These are phyloP conservation scores for Neodon shergylaensis DNA, from an alignment of 2,113 vertebrate genomes.

Conservation along the genomic window DNA sequence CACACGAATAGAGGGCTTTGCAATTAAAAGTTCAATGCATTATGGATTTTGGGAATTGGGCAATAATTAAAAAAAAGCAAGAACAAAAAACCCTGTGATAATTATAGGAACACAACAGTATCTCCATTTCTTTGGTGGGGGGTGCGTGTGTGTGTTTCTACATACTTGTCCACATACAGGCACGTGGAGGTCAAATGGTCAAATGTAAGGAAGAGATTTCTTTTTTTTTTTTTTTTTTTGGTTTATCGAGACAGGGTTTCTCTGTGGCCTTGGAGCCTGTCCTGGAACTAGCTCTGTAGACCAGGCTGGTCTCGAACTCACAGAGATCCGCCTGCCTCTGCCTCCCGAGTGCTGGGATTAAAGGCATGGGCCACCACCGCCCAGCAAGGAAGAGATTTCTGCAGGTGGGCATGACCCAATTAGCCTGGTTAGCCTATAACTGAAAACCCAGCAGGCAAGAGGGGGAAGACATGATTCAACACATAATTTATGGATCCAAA, in stretches of 20 bases:
- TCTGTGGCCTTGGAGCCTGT: too few relatives aligned
- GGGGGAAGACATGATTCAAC: neutral
- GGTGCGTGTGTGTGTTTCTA: neutral
- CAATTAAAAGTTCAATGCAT: neutral
- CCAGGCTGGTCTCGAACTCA: too few relatives aligned
- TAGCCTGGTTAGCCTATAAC: neutral
- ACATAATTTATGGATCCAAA: neutral
- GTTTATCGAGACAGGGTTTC: too few relatives aligned
- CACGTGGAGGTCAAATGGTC: neutral
- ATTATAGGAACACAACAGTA: rapidly evolving
- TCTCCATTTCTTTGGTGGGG: neutral
- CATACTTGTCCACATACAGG: neutral
- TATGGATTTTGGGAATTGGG: rapidly evolving
- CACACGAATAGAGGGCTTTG: rapidly evolving
- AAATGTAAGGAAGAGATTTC: neutral
- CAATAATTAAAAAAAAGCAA: neutral
- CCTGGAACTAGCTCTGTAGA: too few relatives aligned
- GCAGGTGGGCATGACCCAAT: neutral
- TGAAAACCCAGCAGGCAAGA: neutral
- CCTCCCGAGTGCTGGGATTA: too few relatives aligned
- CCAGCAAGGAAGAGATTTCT: neutral
- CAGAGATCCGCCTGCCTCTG: too few relatives aligned
- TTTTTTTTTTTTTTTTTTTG: too few relatives aligned
- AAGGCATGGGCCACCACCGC: too few relatives aligned
- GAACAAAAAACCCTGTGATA: neutral